Percentiles rank a stretch among this genome's conserved stretches.
phyloP scores from a whole-genome alignment of 1,140 invertebrate genomes.

The Gerris buenoi region DNA sequence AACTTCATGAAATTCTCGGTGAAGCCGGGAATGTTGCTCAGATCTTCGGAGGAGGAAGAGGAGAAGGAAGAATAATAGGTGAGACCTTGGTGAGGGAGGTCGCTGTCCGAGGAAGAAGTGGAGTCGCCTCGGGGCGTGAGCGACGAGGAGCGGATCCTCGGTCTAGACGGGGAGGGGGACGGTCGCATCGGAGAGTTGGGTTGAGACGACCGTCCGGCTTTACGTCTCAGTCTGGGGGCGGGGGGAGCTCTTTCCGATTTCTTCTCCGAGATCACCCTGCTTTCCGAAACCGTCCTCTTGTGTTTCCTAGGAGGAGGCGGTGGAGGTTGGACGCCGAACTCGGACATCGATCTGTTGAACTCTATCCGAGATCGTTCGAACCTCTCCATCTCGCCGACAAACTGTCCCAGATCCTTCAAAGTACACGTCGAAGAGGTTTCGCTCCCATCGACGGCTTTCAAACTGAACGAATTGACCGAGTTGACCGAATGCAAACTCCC shows the following conservation, averaged over 20 bases:
- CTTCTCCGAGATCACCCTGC: not conserved
- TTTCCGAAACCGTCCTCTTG: not conserved
- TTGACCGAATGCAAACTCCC: constrained; percentile 7
- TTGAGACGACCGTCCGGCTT: constrained; percentile 7
- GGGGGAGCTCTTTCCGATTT: not conserved
- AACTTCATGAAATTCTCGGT: constrained; percentile 16
- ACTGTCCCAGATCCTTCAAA: not conserved
- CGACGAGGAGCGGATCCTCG: not conserved
- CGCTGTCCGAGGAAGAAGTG: constrained; percentile 2
- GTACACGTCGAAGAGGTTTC: not conserved
- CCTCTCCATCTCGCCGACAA: not conserved
- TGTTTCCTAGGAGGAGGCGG: not conserved
- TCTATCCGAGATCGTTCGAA: not conserved
- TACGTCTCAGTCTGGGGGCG: not conserved
- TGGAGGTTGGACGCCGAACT: not conserved
- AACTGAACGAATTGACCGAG: not conserved
- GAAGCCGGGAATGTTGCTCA: constrained; percentile 13
- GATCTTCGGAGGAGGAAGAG: constrained; percentile 7
- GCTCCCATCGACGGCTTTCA: constrained; percentile 6
- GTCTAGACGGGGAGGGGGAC: not conserved
- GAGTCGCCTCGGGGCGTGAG: not conserved
- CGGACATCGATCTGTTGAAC: not conserved
- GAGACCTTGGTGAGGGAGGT: not conserved
- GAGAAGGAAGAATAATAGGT: constrained; percentile 13
- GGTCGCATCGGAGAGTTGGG: constrained; percentile 4